Conservation (phyloP, 1,140 invertebrate species). For the Pseudomyrmex pallidus region DNA sequence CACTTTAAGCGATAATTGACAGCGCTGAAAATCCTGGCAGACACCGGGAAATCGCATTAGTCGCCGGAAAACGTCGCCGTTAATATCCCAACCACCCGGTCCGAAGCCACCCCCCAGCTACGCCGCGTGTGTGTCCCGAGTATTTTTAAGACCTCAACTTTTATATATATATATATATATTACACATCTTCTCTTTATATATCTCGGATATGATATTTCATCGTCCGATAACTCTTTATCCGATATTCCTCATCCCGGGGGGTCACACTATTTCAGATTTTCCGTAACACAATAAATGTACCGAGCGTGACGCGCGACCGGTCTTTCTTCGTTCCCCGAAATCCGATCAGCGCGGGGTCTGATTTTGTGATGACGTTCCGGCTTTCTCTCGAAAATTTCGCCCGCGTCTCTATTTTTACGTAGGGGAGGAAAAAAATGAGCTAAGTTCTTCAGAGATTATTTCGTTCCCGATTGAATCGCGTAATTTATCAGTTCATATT, state of each 20-base stretch:
- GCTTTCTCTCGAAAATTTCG: not conserved
- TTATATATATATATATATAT: too few relatives aligned
- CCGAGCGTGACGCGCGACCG: not conserved
- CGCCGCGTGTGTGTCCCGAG: not conserved
- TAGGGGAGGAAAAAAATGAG: too few relatives aligned
- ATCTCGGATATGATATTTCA: slow-evolving; percentile 18
- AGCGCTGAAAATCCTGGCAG: slow-evolving; percentile 53
- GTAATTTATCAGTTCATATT: too few relatives aligned
- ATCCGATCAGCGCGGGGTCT: not conserved
- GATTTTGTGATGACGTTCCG: not conserved
- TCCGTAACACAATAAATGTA: slow-evolving; percentile 8
- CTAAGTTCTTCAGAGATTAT: too few relatives aligned
- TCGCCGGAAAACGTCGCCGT: slow-evolving; percentile 38
- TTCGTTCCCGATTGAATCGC: too few relatives aligned
- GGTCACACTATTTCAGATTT: not conserved
- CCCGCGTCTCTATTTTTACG: not conserved
- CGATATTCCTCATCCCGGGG: slow-evolving; percentile 10
- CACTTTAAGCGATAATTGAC: slow-evolving; percentile 57
- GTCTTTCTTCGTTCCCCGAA: not conserved
- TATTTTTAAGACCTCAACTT: slow-evolving; percentile 35
- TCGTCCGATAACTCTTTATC: slow-evolving; percentile 10
- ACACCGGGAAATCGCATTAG: slow-evolving; percentile 52
- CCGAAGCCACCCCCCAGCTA: not conserved
- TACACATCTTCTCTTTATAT: not conserved
- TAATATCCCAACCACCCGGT: slow-evolving; percentile 41